Evolutionary conservation across 1,140 invertebrate species (phyloP).

Genomic region (Drosophila lini): DNA sequence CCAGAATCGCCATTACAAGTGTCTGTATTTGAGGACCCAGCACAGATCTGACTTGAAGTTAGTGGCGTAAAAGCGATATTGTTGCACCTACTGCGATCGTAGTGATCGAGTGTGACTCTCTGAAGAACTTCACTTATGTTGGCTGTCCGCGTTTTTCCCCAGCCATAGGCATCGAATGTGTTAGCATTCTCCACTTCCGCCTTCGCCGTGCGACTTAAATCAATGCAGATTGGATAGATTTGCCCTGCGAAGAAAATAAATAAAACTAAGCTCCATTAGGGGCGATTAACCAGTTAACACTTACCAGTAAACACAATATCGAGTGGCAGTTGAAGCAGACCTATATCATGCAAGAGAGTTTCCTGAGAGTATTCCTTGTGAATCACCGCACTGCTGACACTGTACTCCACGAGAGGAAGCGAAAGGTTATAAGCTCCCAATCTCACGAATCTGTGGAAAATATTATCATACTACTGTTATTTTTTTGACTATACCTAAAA

Average conservation of each 20-base stretch:
- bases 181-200: not conserved
- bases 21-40: not conserved
- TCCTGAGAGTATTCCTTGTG: not conserved
- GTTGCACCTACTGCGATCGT: accelerated
- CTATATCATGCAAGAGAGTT: not conserved
- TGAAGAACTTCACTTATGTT: not conserved
- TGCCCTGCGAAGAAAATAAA: not conserved
- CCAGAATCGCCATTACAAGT: conserved; percentile 5
- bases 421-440: not conserved
- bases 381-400: not conserved
- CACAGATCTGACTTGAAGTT: not conserved
- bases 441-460: not conserved
- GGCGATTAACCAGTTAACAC: not conserved
- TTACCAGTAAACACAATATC: not conserved
- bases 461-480: not conserved
- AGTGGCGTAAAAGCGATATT: too few species aligned
- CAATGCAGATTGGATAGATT: conserved; percentile 10
- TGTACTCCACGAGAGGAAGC: not conserved
- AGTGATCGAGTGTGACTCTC: not conserved
- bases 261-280: too few species aligned
- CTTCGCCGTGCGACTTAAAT: too few species aligned
- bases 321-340: not conserved
- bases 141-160: not conserved
- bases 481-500: too few species aligned
- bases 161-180: conserved; percentile 1